Conservation (phyloP, 64 coral and sea anemone genomes). For the Montipora foliosa region DNA sequence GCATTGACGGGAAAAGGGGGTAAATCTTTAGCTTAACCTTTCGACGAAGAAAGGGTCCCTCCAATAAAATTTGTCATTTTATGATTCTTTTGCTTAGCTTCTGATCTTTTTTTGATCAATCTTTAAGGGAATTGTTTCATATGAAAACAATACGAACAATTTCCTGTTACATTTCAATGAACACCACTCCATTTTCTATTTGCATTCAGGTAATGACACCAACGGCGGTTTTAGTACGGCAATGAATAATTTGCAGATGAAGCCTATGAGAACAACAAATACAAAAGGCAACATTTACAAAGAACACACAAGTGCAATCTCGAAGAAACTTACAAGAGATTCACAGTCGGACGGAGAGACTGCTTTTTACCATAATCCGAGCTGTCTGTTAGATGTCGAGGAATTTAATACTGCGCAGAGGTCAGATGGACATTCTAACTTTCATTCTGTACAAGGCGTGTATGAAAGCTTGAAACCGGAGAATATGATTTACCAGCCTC, state of each 20-base stretch:
- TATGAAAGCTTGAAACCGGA: constrained; percentile 22
- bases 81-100: too few species aligned
- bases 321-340: not conserved
- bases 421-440: not conserved
- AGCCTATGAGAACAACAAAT: not conserved
- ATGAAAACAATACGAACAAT: not conserved
- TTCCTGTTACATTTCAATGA: too few species aligned
- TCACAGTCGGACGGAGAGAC: not conserved
- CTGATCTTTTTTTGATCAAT: too few species aligned
- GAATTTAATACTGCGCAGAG: not conserved
- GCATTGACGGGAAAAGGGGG: too few species aligned
- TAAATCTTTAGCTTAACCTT: too few species aligned
- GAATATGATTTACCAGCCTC: constrained; percentile 9
- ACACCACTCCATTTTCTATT: not conserved
- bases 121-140: too few species aligned
- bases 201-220: constrained; percentile 7
- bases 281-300: not conserved
- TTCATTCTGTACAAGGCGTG: not conserved
- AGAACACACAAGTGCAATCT: not conserved
- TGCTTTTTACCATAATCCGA: not conserved
- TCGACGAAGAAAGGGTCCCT: too few species aligned
- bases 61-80: too few species aligned
- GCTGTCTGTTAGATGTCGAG: not conserved
- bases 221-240: not conserved
- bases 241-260: not conserved